Base-by-base conservation (phyloP, 2,888 invertebrate species). In the Cepaea hortensis region DNA sequence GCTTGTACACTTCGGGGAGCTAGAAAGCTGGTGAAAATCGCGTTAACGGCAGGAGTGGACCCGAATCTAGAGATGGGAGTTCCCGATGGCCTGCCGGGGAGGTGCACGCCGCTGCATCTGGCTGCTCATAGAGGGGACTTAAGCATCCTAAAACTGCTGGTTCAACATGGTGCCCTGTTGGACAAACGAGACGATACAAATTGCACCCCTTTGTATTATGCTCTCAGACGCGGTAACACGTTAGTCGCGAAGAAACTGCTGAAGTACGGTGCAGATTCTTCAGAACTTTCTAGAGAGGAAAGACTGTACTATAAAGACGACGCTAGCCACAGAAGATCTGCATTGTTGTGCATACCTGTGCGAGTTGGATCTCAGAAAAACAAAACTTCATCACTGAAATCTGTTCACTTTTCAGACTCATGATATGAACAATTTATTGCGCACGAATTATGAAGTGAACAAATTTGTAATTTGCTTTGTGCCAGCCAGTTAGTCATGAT, bases 71-170 rank as follows among this genome's bases (percentile, higher is more conserved):
- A 89, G 81, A 92, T 93, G 93, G 92, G 92, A 18, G 81, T 88
- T 11, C 92, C 92, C 1, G 91, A 91, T 46, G 92, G 92, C 13
- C 89, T 93, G 2, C 92, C 93, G 0, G 91, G 91, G 0, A 88
- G 91, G 3, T 92, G 92, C 84, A 88, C 91, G 3, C 91, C 92
- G n/a, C 88, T 93, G 55, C 93, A 93, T 82, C 88, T 93, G 20
- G 93, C 92, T 35, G 92, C 93, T 0, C 91, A 93, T 87, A 89
- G 93, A 2, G 93, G 93, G 73, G 93, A 93, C 88, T 91, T 91
- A 79, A 92, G 91, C 87, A 89, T 93, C 23, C 89, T 92, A 18
- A 90, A 91, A 84, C 87, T 92, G 76, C 89, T 93, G 35, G 79
- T 92, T 9, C 90, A 91, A 76, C 87, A 91, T 48, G 91, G 90